These are phyloP conservation scores for Atherinosoma microstoma DNA, from an alignment of 2,797 vertebrate species.

Conservation along the genomic window DNA sequence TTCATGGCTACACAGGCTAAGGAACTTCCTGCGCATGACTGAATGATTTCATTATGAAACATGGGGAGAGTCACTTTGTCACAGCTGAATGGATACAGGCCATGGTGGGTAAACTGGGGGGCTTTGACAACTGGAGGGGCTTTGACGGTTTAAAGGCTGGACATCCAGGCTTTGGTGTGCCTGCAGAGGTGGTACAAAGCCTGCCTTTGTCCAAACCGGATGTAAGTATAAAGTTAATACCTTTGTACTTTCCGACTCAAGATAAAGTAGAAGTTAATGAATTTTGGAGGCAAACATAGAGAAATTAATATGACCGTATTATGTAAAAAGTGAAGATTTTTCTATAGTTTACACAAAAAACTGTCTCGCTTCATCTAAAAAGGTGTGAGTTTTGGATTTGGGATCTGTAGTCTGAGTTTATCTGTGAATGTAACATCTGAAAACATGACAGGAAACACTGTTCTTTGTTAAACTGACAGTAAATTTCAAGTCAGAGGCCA, in stretches of 20 bases:
- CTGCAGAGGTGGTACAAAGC: constrained; percentile 68
- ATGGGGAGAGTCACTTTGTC: constrained; percentile 77
- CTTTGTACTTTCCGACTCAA: constrained; percentile 54
- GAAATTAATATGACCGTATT: background rate
- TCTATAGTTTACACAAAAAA: background rate
- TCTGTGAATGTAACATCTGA: constrained; percentile 22
- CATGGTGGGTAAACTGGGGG: constrained; percentile 66
- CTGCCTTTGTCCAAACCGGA: constrained; percentile 60
- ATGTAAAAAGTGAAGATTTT: background rate
- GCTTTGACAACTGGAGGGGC: constrained; percentile 53
- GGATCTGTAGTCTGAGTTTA: background rate
- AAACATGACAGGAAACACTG: constrained; percentile 19
- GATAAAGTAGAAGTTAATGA: constrained; percentile 59
- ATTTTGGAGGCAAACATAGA: constrained; percentile 28
- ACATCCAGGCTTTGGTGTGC: constrained; percentile 50
- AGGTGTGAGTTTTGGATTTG: constrained; percentile 2
- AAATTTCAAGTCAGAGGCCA: background rate
- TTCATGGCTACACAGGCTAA: constrained; percentile 61
- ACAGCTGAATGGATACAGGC: constrained; percentile 73
- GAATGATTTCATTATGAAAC: constrained; percentile 83
- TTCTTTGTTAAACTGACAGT: background rate
- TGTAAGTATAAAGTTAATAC: constrained; percentile 51
- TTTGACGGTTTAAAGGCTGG: constrained; percentile 43
- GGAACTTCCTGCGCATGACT: constrained; percentile 77
- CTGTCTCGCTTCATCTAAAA: background rate